Conservation (phyloP, 2,797 vertebrate species). For the Enteromius mattozi region DNA sequence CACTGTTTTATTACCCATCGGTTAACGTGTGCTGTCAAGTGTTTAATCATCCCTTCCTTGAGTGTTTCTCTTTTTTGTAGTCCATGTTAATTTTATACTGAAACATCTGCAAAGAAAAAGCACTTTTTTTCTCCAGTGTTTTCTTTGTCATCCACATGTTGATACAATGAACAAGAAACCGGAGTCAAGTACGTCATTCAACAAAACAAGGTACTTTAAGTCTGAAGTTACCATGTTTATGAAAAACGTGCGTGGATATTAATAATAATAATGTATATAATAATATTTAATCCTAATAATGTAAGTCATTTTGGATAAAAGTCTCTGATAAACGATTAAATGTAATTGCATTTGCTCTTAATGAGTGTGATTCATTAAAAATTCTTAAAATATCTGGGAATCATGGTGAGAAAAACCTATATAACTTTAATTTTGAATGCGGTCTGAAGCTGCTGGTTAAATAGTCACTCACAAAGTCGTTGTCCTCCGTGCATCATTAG, state of each 20-base stretch:
- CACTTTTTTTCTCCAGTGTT: neutral
- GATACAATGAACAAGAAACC: neutral
- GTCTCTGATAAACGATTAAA: neutral
- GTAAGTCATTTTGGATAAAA: neutral
- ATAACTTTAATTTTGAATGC: neutral
- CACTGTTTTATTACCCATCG: neutral
- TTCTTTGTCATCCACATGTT: neutral
- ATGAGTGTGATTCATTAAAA: neutral
- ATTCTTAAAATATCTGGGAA: neutral
- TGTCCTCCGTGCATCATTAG: slow-evolving; percentile 37
- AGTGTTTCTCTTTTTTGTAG: neutral
- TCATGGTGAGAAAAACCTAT: neutral
- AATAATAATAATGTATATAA: too few relatives aligned
- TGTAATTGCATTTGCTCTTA: neutral
- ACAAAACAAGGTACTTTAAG: neutral
- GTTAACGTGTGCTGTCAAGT: neutral
- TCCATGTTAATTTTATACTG: neutral
- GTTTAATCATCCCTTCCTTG: neutral
- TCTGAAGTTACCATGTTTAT: neutral
- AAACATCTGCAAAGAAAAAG: neutral
- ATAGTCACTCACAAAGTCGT: slow-evolving; percentile 21
- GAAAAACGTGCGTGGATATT: neutral
- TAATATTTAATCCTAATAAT: neutral
- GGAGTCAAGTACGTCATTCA: neutral
- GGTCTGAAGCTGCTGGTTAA: slow-evolving; percentile 6